Evolutionary conservation across 2,888 invertebrate genomes (phyloP).

Genomic region (Acronicta alni): DNA sequence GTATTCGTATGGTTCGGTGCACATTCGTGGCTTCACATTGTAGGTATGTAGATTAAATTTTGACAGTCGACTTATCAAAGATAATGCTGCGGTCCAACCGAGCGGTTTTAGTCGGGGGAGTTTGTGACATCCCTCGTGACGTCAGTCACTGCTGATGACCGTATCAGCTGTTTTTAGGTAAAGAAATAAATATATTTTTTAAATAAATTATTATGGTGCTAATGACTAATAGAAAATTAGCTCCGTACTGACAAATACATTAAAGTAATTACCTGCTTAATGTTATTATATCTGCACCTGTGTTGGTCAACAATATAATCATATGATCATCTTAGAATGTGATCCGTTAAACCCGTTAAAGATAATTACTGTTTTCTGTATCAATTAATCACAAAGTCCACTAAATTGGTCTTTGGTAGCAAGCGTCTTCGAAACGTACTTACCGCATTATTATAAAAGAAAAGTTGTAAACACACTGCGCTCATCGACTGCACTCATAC

Average conservation of each 20-base stretch:
- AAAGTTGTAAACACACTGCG: constrained; percentile 46
- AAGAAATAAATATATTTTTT: constrained; percentile 1
- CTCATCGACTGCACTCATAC: constrained; percentile 51
- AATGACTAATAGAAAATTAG: background rate
- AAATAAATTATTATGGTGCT: background rate
- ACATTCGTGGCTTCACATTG: constrained; percentile 63
- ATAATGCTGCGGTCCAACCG: constrained; percentile 61
- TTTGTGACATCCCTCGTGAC: constrained; percentile 41
- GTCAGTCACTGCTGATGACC: constrained; percentile 30
- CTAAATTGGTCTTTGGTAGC: too few species aligned
- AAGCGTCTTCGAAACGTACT: background rate
- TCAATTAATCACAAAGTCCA: too few species aligned
- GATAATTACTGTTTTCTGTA: too few species aligned
- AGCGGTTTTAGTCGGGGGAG: constrained; percentile 49
- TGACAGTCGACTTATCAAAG: constrained; percentile 72
- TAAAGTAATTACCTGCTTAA: too few species aligned
- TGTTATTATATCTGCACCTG: too few species aligned
- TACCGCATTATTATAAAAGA: constrained; percentile 15
- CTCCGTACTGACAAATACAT: too few species aligned
- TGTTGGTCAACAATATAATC: too few species aligned
- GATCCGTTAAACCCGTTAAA: too few species aligned
- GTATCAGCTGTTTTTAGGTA: constrained; percentile 37
- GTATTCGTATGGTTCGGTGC: constrained; percentile 67
- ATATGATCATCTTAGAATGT: too few species aligned
- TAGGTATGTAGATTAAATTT: constrained; percentile 69